Evolutionary conservation across 2,888 invertebrate genomes (phyloP).

Genomic region (Synanthedon vespiformis): DNA sequence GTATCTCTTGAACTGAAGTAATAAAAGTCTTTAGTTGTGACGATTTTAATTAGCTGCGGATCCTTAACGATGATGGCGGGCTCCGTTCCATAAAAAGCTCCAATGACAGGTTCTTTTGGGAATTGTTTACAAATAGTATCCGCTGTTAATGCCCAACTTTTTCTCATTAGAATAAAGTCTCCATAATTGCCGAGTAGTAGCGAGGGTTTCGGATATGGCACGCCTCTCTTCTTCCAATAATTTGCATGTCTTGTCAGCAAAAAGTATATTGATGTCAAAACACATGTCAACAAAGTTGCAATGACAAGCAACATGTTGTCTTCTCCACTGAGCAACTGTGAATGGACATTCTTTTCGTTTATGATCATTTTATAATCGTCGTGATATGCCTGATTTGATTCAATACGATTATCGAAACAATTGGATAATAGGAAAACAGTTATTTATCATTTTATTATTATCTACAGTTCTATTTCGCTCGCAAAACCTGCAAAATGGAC

Average conservation of each 20-base stretch:
- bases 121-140: conserved; percentile 16
- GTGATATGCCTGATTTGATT: too few species aligned
- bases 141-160: conserved; percentile 12
- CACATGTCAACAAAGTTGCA: not conserved
- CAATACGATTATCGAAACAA: too few species aligned
- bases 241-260: conserved; percentile 4
- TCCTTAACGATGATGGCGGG: conserved; percentile 5
- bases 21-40: conserved; percentile 5
- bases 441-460: too few species aligned
- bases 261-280: not conserved
- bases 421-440: too few species aligned
- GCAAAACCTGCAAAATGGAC: too few species aligned
- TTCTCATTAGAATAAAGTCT: conserved; percentile 14
- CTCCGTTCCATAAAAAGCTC: conserved; percentile 8
- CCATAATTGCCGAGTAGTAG: conserved; percentile 32
- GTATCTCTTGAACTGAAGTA: conserved; percentile 2
- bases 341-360: not conserved
- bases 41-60: conserved; percentile 3
- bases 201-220: conserved; percentile 20
- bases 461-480: too few species aligned
- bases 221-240: conserved; percentile 30
- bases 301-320: not conserved
- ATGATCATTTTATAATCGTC: too few species aligned
- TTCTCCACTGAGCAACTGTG: not conserved
- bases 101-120: conserved; percentile 10